A percentile compares a stretch with the other conserved stretches of the same genome.
These are phyloP conservation scores for Sminthurides bifidus DNA, from an alignment of 1,140 invertebrate genomes.

Conservation along the genomic window DNA sequence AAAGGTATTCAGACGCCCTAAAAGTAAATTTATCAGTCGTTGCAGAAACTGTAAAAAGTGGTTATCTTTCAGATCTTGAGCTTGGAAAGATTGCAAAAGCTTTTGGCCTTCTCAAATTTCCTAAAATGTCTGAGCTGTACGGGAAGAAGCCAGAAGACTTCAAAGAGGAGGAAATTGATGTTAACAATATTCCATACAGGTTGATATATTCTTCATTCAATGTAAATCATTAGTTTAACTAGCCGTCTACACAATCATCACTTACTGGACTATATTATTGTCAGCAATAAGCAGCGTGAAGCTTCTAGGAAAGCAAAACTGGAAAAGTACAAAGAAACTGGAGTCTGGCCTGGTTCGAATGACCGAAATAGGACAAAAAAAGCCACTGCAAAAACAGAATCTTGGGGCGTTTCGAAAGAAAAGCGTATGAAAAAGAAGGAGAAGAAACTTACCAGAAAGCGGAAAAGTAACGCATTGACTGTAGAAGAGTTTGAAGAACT, in stretches of 20 bases:
- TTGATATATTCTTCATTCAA: constrained; percentile 21
- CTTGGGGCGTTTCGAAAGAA: constrained; percentile 71
- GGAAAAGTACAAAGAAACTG: constrained; percentile 56
- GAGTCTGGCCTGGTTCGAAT: constrained; percentile 58
- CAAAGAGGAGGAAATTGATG: constrained; percentile 51
- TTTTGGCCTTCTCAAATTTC: constrained; percentile 80
- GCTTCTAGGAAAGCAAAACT: constrained; percentile 57
- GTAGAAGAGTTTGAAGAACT: constrained; percentile 74
- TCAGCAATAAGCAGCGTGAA: constrained; percentile 62
- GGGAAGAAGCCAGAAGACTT: constrained; percentile 55
- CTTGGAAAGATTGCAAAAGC: constrained; percentile 70
- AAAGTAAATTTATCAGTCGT: neutral
- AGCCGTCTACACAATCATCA: no score
- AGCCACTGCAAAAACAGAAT: constrained; percentile 45
- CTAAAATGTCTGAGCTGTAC: constrained; percentile 89
- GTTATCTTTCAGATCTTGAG: constrained; percentile 55
- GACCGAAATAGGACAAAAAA: constrained; percentile 40
- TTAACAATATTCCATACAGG: constrained; percentile 65
- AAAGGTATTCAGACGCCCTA: constrained; percentile 45
- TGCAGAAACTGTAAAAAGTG: neutral
- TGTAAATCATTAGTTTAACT: neutral
- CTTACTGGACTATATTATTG: no score
- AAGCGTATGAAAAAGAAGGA: constrained; percentile 53
- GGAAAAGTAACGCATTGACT: constrained; percentile 40
- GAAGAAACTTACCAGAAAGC: constrained; percentile 42